These are phyloP conservation scores for Berghia stephanieae DNA, from an alignment of 1,140 invertebrate species.

Conservation along the genomic window DNA sequence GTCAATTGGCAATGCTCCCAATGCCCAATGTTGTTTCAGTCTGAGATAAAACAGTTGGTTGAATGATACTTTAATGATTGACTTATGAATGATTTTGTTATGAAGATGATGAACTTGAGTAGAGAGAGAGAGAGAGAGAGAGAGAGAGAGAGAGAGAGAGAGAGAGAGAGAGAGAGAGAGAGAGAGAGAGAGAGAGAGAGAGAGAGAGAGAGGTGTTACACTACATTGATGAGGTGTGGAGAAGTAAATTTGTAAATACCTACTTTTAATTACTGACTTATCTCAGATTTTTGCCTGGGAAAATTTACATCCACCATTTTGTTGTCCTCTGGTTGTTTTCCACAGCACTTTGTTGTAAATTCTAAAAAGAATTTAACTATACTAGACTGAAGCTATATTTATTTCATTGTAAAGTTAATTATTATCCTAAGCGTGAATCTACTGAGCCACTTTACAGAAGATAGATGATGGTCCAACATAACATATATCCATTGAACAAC, in stretches of 20 bases:
- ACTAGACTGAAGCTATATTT: background rate
- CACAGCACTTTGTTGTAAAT: background rate
- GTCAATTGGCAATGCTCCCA: background rate
- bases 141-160: background rate
- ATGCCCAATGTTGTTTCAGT: background rate
- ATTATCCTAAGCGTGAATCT: background rate
- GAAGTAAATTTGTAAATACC: background rate
- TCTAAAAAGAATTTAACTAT: background rate
- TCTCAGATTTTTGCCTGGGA: background rate
- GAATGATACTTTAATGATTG: too few relatives aligned
- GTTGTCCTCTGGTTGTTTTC: background rate
- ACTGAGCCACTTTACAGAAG: too few relatives aligned
- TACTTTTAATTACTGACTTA: background rate
- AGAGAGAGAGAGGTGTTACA: background rate
- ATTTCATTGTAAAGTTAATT: background rate
- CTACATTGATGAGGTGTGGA: background rate
- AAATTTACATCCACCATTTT: background rate
- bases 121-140: background rate
- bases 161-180: background rate
- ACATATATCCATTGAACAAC: too few relatives aligned
- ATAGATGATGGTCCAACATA: too few relatives aligned
- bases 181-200: background rate
- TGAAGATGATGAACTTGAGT: background rate
- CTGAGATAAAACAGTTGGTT: background rate
- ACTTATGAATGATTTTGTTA: too few relatives aligned